Base-by-base conservation (phyloP, 2,113 vertebrate genomes). In the Condylura cristata region DNA sequence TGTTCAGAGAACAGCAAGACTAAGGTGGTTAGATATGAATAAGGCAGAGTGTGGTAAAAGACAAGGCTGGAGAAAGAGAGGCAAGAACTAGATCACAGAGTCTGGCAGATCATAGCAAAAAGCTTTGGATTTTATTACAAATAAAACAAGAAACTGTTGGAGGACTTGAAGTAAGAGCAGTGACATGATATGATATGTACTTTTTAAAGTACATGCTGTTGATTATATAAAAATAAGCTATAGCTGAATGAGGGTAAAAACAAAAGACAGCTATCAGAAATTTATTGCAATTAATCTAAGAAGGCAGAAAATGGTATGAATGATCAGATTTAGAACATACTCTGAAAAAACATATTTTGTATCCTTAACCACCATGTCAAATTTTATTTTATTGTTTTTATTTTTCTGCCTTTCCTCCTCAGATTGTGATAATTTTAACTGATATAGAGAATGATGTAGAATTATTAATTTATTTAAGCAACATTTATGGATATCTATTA, bases 321-420 rank as follows among this genome's bases (percentile, higher is more conserved):
- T 26, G 72, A 37, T 75, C 63, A 63, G 60, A 89, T 86, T 91
- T 37, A 44, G 80, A 89, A 75, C 8, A 46, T 44, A 80, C 58
- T 78, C 70, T 53, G 24, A 95, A 91, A 63, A 93, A 88, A 82
- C 53, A 20, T n/a, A 39, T n/a, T 92, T 92, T 94, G 60, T 70
- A n/a, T 58, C 48, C 26, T 91, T 82, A 94, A 78, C 74, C 18
- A 74, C 14, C 24, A 22, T 58, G n/a, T 48, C 58, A 86, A 78
- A 82, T 17, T 93, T 75, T 90, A 88, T 89, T 65, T 94, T 78
- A 86, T 44, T n/a, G 37, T 4, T 90, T 80, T 72, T 66, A 80
- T 58, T 93, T 83, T 30, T 82, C 68, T 65, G 39, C 71, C 46
- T 86, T 79, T 78, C 68, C 56, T 78, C 66, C 82, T 90, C 28